Percentiles rank a stretch among this genome's conserved stretches.
Evolutionary conservation across 2,797 vertebrate genomes (phyloP).

Genomic region (Muscicapa comitata): DNA sequence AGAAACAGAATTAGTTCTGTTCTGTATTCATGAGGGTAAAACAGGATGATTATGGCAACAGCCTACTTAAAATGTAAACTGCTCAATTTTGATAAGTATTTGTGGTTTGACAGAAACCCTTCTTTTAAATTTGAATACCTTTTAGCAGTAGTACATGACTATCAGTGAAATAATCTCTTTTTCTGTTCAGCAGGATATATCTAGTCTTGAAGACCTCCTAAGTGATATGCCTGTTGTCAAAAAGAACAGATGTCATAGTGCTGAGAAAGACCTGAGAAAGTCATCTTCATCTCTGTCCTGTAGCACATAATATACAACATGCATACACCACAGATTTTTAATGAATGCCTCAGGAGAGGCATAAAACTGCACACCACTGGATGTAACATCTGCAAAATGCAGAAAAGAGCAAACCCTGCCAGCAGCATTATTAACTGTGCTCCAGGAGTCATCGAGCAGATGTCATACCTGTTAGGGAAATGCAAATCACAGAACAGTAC

Average conservation of each 20-base stretch:
- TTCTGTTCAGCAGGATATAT: neutral
- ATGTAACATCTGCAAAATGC: slow-evolving; percentile 46
- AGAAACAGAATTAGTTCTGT: neutral
- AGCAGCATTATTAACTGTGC: neutral
- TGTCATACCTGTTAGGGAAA: slow-evolving; percentile 5
- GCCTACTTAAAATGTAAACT: neutral
- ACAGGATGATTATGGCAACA: neutral
- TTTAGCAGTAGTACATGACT: neutral
- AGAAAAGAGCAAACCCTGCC: neutral
- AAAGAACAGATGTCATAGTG: neutral
- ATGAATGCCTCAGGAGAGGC: neutral
- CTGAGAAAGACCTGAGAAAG: slow-evolving; percentile 5
- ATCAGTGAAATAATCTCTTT: neutral
- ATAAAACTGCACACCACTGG: neutral
- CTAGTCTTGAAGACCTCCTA: neutral
- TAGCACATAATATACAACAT: neutral
- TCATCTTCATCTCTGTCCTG: neutral
- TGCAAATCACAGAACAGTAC: neutral
- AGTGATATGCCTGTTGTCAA: neutral
- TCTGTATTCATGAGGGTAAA: neutral
- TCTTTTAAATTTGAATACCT: neutral
- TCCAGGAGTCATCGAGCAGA: slow-evolving; percentile 4
- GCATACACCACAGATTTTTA: neutral
- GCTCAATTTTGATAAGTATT: neutral
- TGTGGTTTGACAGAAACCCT: neutral